Evolutionary conservation across 2,113 vertebrate genomes (phyloP), one percentile per base, ranked within the genome.

Genomic region (Lophotis ruficrista): DNA sequence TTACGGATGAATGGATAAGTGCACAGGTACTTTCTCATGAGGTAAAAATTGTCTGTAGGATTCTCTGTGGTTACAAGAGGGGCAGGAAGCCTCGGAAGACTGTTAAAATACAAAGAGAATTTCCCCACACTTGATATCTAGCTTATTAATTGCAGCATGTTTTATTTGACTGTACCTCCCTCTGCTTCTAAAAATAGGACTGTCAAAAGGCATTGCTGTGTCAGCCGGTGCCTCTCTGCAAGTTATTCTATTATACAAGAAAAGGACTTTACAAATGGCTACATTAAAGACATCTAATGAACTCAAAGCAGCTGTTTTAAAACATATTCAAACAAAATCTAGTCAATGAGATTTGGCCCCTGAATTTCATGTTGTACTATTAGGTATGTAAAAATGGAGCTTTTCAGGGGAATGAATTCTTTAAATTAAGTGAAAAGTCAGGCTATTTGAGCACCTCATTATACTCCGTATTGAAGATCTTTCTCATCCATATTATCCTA

Each of bases 401-500:
- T 95, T 97, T 97, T 93, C 89, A 91, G 61, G 57, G 61, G 84
- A 96, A 97, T 94, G 28, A 93, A 96, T 97, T 96, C 94, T 97
- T 97, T 91, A 97, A 87, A 81, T 96, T 96, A 97, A 97, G 91
- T 95, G 93, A 97, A 97, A 97, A 97, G 57, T 92, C 70, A 77
- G 82, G 72, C 93, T 95, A 91, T 96, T 95, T 97, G 89, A 96
- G 87, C 85, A 97, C 96, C 89, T 98, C 91, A 92, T 96, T 96
- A 96, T 96, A 93, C 48, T 93, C 86, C 54, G 79, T 77, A 77
- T 70, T 96, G 76, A 96, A 94, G 95, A 93, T 94, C 83, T 96
- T 97, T 97, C 92, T 91, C 95, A 97, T 96, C 95, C 66, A 86
- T 95, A 84, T 96, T 95, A 97, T 96, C 95, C 95, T 96, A 96